A percentile compares a stretch with the other conserved stretches of the same genome.
These are phyloP conservation scores for Clangula hyemalis DNA, from an alignment of 2,797 vertebrate species.

Conservation along the genomic window DNA sequence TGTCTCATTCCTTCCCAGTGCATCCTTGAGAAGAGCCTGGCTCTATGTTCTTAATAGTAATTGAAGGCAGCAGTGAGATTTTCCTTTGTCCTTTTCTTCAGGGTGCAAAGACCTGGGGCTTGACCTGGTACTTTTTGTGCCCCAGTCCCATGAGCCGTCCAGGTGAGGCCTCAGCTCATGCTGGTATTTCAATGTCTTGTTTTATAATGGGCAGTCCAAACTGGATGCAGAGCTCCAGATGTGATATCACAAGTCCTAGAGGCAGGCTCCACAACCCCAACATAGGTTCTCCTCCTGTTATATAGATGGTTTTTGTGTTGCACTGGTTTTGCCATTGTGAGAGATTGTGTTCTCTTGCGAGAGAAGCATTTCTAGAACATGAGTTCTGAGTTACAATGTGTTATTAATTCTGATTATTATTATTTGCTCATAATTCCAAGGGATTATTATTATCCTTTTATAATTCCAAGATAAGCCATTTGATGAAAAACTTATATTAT, in stretches of 20 bases:
- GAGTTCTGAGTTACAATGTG: neutral
- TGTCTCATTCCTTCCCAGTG: neutral
- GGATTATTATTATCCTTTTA: too few species aligned
- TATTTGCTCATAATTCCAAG: neutral
- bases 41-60: neutral
- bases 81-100: neutral
- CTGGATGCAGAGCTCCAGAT: neutral
- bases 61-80: neutral
- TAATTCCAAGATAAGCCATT: neutral
- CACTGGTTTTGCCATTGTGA: neutral
- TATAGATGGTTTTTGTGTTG: neutral
- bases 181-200: neutral
- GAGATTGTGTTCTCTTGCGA: neutral
- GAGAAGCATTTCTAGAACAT: neutral
- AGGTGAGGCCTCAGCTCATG: neutral
- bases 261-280: neutral
- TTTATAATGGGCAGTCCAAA: neutral
- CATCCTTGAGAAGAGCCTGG: neutral
- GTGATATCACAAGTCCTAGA: neutral
- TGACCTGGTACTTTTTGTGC: neutral
- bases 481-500: neutral
- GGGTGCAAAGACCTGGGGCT: neutral
- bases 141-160: neutral
- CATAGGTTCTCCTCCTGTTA: neutral
- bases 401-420: neutral